Conservation (phyloP, 2,113 vertebrate genomes). For the Micronycteris hirsuta region DNA sequence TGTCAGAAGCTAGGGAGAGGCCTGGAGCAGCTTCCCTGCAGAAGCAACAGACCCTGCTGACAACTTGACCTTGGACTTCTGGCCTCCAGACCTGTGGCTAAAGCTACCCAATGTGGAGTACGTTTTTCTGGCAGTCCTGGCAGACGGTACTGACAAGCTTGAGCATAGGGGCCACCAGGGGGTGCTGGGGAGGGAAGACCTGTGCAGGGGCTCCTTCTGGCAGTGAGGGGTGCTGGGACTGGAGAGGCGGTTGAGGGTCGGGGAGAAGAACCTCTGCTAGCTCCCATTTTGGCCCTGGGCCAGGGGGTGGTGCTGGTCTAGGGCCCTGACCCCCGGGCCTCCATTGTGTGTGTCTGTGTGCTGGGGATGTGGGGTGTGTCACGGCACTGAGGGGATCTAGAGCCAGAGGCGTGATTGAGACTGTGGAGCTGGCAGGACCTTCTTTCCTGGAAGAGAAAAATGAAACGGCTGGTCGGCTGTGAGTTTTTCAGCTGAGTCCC, state of each 20-base stretch:
- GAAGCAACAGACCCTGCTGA: not conserved
- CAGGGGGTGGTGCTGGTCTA: not conserved
- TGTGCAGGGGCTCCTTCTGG: not conserved
- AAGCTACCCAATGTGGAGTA: not conserved
- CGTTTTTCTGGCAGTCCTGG: not conserved
- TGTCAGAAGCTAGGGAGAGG: not conserved
- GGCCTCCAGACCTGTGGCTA: not conserved
- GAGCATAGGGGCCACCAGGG: not conserved
- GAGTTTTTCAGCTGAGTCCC: conserved; percentile 58
- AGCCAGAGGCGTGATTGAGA: not conserved
- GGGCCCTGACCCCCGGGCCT: not conserved
- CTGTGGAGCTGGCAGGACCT: not conserved
- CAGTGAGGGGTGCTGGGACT: not conserved
- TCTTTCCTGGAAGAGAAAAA: conserved; percentile 37
- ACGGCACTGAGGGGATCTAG: not conserved
- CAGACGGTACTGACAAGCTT: not conserved
- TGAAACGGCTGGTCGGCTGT: not conserved
- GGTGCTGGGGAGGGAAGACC: too few relatives aligned
- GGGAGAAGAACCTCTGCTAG: not conserved
- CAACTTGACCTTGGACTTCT: not conserved
- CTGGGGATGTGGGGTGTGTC: not conserved
- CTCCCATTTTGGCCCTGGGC: not conserved
- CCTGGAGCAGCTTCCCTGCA: rapidly evolving
- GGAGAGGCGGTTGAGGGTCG: not conserved
- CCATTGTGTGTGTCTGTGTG: not conserved